A percentile compares a stretch with the other conserved stretches of the same genome.
Conservation (phyloP, 2,888 invertebrate species). For the Alitta virens region DNA sequence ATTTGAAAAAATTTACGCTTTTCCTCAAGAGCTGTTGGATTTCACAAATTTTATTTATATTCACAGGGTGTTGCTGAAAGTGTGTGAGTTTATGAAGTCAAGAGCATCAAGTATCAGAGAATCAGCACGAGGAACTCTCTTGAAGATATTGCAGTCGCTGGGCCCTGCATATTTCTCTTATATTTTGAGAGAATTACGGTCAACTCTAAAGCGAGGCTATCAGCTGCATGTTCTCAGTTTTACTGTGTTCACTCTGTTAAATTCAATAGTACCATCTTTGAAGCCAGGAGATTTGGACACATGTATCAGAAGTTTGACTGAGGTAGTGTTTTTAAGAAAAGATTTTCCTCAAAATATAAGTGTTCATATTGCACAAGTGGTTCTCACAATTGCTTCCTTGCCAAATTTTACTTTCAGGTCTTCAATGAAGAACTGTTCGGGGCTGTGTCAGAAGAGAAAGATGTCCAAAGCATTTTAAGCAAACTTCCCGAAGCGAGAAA, state of each 20-base stretch:
- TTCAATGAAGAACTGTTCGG: conserved; percentile 89
- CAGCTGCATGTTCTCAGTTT: conserved; percentile 90
- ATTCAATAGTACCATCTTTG: conserved; percentile 70
- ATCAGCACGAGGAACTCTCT: conserved; percentile 84
- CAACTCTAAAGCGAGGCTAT: conserved; percentile 81
- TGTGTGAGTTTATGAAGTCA: conserved; percentile 87
- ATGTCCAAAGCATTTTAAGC: conserved; percentile 77
- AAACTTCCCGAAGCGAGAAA: conserved; percentile 64
- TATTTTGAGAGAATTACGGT: conserved; percentile 76
- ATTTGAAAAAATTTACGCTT: neutral
- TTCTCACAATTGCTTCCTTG: neutral
- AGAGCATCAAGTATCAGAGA: conserved; percentile 82
- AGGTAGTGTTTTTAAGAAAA: neutral
- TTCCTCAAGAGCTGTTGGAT: neutral
- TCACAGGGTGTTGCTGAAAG: conserved; percentile 62
- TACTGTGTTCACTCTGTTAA: conserved; percentile 81
- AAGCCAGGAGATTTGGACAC: conserved; percentile 76
- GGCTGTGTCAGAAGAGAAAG: conserved; percentile 84
- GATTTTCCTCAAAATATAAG: neutral
- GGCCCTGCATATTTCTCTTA: conserved; percentile 78
- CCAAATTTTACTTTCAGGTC: conserved; percentile 60
- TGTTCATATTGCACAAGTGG: neutral
- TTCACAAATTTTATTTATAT: conserved; percentile 18
- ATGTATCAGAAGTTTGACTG: conserved; percentile 60
- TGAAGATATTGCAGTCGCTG: conserved; percentile 81